Conservation (phyloP, 2,797 vertebrate species). For the Galagoides demidoff region DNA sequence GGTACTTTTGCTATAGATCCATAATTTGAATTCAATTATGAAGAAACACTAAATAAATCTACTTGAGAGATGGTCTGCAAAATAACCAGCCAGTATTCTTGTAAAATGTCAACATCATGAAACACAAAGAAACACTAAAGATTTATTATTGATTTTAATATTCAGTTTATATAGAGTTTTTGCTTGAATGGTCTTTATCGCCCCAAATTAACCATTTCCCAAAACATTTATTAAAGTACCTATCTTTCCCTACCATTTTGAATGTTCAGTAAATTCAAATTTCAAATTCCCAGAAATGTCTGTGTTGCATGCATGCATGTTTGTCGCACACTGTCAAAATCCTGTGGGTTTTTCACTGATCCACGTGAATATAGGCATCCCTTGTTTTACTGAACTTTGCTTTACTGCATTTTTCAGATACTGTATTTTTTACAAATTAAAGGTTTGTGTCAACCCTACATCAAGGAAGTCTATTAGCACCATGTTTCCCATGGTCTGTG, state of each 20-base stretch:
- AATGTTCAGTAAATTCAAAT: neutral
- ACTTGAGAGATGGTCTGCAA: neutral
- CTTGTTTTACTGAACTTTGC: neutral
- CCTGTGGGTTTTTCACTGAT: neutral
- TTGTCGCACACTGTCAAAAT: neutral
- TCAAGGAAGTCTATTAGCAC: neutral
- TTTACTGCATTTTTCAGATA: neutral
- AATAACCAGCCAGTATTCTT: neutral
- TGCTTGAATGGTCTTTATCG: neutral
- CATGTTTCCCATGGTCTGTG: neutral
- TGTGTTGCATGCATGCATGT: neutral
- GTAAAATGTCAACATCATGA: neutral
- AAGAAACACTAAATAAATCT: neutral
- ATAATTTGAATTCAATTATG: conserved; percentile 3
- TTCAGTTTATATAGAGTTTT: conserved; percentile 9
- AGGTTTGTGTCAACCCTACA: neutral
- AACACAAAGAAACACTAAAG: neutral
- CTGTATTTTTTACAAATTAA: neutral
- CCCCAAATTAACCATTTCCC: neutral
- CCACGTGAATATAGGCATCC: neutral
- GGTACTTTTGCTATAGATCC: neutral
- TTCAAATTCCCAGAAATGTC: conserved; percentile 1
- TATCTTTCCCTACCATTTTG: neutral
- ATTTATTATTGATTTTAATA: neutral
- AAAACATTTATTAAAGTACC: neutral